Base-by-base conservation (phyloP, 2,888 invertebrate genomes). In the Euzetes globulus region DNA sequence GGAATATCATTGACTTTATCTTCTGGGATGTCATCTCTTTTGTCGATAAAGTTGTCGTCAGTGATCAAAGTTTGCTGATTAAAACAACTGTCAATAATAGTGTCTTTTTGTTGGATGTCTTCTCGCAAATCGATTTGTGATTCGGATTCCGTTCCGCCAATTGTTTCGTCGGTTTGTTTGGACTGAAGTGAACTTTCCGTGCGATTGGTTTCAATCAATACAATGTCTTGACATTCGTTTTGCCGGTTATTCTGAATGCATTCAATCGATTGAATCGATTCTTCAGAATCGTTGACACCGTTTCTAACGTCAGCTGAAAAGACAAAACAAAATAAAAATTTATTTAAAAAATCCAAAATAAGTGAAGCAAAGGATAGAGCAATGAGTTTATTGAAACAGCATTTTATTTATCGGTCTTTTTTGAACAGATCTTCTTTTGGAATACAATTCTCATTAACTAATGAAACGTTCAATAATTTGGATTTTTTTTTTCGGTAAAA, bases 141-240 rank as follows among this genome's bases (percentile, higher is more conserved):
- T 33, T 33, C n/a, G 22, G 68, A 68, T 68, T 68, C 68, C 68
- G 68, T 68, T 68, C 45, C 68, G 37, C 68, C 19, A 45, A 45
- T 68, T 7, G 17, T 37, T 41, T 63, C 19, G 37, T 33, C 37
- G 5, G 13, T 9, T 37, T 13, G 11, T 22, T n/a, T 68, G 3
- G 68, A 68, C 19, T 68, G 37, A 37, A 68, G 41, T 68, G 68
- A 68, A 68, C 68, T 68, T 68, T 68, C 37, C 19, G 68, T 68
- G 37, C 41, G 68, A 68, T 68, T 68, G 68, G n/a, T 68, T 68
- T 68, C 68, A 45, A 37, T 68, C 45, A 68, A 68, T 68, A 45
- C 19, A 22, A n/a, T 37, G 15, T 58, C n/a, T n/a, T n/a, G 19
- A 29, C 41, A 45, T 68, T 68, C 33, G 41, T 22, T 68, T 22